These are phyloP conservation scores for Chymomyza procnemis DNA, from an alignment of 2,888 invertebrate species.

Conservation along the genomic window DNA sequence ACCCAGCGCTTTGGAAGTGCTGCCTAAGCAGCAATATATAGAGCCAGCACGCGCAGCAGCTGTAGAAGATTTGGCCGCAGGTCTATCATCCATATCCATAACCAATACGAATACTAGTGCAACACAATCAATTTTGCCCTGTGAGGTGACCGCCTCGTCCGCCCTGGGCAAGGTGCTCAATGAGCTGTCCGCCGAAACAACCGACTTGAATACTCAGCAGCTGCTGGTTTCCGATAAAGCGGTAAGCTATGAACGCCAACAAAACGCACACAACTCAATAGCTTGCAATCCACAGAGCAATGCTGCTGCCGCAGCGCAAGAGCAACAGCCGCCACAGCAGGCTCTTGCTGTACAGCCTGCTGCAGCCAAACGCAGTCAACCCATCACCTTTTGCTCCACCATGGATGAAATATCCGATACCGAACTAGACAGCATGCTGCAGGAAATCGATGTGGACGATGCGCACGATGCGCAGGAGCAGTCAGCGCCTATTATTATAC, in stretches of 20 bases:
- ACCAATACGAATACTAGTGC: conserved; percentile 52
- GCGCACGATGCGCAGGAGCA: conserved; percentile 56
- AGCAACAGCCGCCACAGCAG: conserved; percentile 3
- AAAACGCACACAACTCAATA: background rate
- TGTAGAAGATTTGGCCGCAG: conserved; percentile 73
- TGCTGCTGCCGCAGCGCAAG: background rate
- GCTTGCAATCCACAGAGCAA: background rate
- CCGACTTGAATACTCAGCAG: conserved; percentile 48
- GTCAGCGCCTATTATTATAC: background rate
- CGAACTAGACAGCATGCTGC: conserved; percentile 78
- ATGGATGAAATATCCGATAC: conserved; percentile 79
- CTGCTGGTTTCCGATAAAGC: background rate
- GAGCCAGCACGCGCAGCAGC: conserved; percentile 20
- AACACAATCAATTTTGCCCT: conserved; percentile 64
- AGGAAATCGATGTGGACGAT: conserved; percentile 77
- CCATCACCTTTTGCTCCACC: conserved; percentile 77
- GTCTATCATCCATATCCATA: conserved; percentile 77
- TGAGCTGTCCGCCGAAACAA: conserved; percentile 63
- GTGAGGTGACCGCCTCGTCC: conserved; percentile 67
- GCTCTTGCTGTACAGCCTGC: conserved; percentile 17
- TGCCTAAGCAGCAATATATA: conserved; percentile 6
- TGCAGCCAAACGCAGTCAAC: conserved; percentile 49
- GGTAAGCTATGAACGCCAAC: background rate
- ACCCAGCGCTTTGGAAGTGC: conserved; percentile 32
- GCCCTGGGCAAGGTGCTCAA: conserved; percentile 65